Conservation (phyloP, 2,797 vertebrate species). For the Mastacembelus armatus region DNA sequence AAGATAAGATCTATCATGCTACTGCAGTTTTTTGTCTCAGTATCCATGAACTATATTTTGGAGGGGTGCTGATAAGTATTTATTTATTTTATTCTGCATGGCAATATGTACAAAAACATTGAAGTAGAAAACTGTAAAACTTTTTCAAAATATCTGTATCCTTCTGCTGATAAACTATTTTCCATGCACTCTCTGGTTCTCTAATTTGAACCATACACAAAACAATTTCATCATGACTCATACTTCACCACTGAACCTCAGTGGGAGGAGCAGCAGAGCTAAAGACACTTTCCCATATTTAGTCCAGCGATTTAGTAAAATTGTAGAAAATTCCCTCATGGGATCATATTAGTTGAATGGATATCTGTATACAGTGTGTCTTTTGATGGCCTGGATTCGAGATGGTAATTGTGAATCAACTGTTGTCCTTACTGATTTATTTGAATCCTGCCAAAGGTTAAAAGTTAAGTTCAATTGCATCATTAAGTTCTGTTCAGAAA, state of each 20-base stretch:
- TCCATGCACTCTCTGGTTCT: conserved; percentile 1
- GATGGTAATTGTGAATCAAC: no score
- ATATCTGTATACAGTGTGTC: not conserved
- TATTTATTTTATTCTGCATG: not conserved
- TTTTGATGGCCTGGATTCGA: conserved; percentile 8
- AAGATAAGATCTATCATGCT: not conserved
- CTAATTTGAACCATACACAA: conserved; percentile 9
- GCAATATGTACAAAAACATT: not conserved
- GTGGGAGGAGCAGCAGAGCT: conserved; percentile 15
- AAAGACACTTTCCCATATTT: conserved; percentile 34
- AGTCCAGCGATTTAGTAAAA: conserved; percentile 25
- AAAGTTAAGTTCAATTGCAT: not conserved
- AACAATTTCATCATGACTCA: not conserved
- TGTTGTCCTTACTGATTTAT: not conserved
- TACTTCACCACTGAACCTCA: conserved; percentile 39
- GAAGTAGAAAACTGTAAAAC: not conserved
- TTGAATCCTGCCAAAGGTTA: not conserved
- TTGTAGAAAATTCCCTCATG: conserved; percentile 24
- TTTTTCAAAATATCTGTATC: not conserved
- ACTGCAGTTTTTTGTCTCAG: not conserved
- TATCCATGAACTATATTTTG: not conserved
- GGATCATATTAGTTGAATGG: not conserved
- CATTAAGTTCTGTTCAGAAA: not conserved
- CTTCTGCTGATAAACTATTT: not conserved
- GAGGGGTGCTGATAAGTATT: no score